A percentile compares a stretch with the other conserved stretches of the same genome.
Conservation (phyloP, 2,888 invertebrate genomes). For the Cephus nigrinus region DNA sequence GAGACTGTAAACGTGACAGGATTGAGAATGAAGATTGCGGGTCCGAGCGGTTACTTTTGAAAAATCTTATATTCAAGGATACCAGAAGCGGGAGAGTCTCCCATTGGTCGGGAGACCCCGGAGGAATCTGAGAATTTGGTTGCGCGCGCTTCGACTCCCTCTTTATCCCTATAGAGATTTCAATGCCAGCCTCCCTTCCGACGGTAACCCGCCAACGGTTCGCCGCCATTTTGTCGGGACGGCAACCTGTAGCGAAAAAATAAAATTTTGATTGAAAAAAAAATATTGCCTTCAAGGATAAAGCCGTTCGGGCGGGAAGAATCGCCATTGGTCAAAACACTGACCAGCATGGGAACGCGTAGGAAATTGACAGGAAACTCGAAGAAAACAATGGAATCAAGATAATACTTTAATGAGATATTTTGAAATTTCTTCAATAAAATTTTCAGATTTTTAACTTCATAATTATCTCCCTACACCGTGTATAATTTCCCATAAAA, state of each 20-base stretch:
- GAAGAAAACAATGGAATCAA: neutral
- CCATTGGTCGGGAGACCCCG: slow-evolving; percentile 6
- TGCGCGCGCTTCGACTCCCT: neutral
- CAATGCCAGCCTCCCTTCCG: neutral
- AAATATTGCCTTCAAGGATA: neutral
- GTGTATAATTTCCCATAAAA: neutral
- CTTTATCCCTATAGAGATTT: slow-evolving; percentile 1
- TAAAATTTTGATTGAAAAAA: neutral
- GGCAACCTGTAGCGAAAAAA: neutral
- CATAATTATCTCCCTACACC: neutral
- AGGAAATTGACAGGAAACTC: neutral
- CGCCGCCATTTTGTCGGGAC: neutral
- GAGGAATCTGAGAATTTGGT: neutral
- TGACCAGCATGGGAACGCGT: neutral
- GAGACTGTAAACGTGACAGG: neutral
- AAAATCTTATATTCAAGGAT: slow-evolving; percentile 4
- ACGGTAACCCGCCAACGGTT: neutral
- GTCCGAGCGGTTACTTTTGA: neutral
- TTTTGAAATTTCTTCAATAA: neutral
- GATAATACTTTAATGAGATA: neutral
- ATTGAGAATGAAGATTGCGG: neutral
- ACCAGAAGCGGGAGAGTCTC: slow-evolving; percentile 4
- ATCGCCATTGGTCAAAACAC: neutral
- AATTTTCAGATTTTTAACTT: neutral
- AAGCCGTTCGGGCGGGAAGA: neutral